Conservation (phyloP, 2,797 vertebrate genomes). For the Typhlichthys eigenmanni region DNA sequence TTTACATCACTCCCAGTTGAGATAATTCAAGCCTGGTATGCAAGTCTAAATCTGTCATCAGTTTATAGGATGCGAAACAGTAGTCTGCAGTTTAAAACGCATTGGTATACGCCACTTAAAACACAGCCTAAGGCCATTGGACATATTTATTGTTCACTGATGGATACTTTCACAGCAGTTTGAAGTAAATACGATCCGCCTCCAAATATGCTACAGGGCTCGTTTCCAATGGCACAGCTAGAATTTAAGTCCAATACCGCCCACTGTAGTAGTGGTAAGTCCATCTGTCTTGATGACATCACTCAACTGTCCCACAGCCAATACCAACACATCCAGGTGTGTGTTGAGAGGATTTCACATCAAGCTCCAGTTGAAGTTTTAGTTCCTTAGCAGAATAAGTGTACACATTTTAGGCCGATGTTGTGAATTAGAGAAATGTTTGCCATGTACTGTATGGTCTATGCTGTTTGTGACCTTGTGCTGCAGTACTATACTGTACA, state of each 20-base stretch:
- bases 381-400: slow-evolving; percentile 44
- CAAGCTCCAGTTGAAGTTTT: slow-evolving; percentile 55
- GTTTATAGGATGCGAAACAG: slow-evolving; percentile 39
- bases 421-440: slow-evolving; percentile 24
- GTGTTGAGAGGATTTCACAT: slow-evolving; percentile 55
- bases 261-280: slow-evolving; percentile 44
- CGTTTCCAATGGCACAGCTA: slow-evolving; percentile 44
- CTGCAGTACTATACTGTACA: slow-evolving; percentile 33
- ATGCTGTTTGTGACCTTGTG: slow-evolving; percentile 17
- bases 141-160: slow-evolving; percentile 57
- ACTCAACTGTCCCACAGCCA: slow-evolving; percentile 51
- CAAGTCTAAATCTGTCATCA: slow-evolving; percentile 19
- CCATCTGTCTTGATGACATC: slow-evolving; percentile 63
- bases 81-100: slow-evolving; percentile 7
- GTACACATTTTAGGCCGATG: slow-evolving; percentile 52
- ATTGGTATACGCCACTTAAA: slow-evolving; percentile 25
- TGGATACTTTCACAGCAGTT: slow-evolving; percentile 42
- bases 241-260: slow-evolving; percentile 46
- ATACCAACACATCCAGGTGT: slow-evolving; percentile 68
- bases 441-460: slow-evolving; percentile 31
- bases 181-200: slow-evolving; percentile 34
- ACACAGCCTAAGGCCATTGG: slow-evolving; percentile 38
- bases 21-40: slow-evolving; percentile 29
- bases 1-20: slow-evolving; percentile 10
- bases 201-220: slow-evolving; percentile 28